Evolutionary conservation across 2,113 vertebrate genomes (phyloP).

Genomic region (Stictonetta naevosa): DNA sequence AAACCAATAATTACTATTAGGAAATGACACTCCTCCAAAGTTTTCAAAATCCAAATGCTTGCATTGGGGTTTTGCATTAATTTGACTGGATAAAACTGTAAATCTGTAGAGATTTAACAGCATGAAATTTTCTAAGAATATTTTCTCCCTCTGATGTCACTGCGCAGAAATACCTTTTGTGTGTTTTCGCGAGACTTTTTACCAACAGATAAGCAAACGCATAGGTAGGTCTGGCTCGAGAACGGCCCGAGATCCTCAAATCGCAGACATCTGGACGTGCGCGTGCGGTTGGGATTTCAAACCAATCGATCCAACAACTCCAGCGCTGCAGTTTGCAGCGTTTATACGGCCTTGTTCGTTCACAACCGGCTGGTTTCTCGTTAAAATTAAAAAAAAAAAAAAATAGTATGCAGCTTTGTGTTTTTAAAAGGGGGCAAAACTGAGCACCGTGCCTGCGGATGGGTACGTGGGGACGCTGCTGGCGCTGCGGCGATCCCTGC

Average conservation of each 20-base stretch:
- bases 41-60: constrained; percentile 99
- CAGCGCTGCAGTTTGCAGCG: neutral
- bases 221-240: constrained; percentile 37
- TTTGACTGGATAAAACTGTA: constrained; percentile 99
- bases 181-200: constrained; percentile 60
- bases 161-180: constrained; percentile 76
- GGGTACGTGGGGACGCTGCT: neutral
- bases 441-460: neutral
- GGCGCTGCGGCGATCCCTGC: neutral
- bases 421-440: neutral
- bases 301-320: neutral
- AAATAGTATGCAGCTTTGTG: neutral
- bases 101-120: constrained; percentile 96
- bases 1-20: constrained; percentile 99
- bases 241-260: neutral
- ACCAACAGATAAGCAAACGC: constrained; percentile 59
- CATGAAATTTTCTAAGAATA: constrained; percentile 95
- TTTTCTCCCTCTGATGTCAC: constrained; percentile 78
- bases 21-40: constrained; percentile 98
- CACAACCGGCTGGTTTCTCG: neutral
- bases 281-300: neutral
- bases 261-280: neutral
- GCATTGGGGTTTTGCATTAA: constrained; percentile 99
- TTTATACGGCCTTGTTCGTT: neutral
- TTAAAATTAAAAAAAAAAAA: neutral